Base-by-base conservation (phyloP, 2,113 vertebrate species). In the Ctenomys sociabilis region DNA sequence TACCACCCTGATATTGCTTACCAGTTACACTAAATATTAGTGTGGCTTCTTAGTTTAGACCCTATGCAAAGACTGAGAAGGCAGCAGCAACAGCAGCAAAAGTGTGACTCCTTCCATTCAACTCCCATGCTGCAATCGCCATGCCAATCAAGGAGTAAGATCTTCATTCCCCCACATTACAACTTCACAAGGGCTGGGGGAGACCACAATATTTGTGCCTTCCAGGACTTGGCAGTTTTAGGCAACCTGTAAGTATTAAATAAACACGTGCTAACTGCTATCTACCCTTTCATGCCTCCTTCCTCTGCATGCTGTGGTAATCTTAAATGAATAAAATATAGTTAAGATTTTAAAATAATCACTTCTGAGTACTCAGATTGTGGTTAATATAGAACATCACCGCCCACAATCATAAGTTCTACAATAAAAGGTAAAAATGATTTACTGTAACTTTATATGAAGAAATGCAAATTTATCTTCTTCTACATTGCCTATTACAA, bases 341-440 rank as follows among this genome's bases (percentile, higher is more conserved):
- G 73, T 63, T 61, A 87, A 28, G 89, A 45, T 90, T 72, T 61
- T 92, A 78, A 16, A 92, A 68, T 59, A 70, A 49, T 84, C 90
- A 96, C 40, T 37, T 88, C 73, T 96, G 32, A 95, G 32, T 85
- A 83, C 40, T 94, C 70, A 89, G 11, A 84, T 21, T n/a, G 30
- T 80, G 22, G 43, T 8, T 85, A 13, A 24, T 37, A 80, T 88
- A 83, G 22, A 88, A 88, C 52, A 88, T 85, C 73, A 75, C 12
- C 45, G 26, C 66, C 40, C 59, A 63, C 24, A 14, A 32, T 45
- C 22, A 75, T 63, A 90, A 93, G 81, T 85, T 82, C 24, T 52
- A 52, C 89, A 94, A 37, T 82, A 24, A 72, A 88, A 70, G 61
- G 30, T 63, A 26, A 86, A 97, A 85, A 43, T 49, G 13, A 90